These are phyloP conservation scores for Phallusia fumigata DNA, from an alignment of 23 tunicate genomes.

Conservation along the genomic window DNA sequence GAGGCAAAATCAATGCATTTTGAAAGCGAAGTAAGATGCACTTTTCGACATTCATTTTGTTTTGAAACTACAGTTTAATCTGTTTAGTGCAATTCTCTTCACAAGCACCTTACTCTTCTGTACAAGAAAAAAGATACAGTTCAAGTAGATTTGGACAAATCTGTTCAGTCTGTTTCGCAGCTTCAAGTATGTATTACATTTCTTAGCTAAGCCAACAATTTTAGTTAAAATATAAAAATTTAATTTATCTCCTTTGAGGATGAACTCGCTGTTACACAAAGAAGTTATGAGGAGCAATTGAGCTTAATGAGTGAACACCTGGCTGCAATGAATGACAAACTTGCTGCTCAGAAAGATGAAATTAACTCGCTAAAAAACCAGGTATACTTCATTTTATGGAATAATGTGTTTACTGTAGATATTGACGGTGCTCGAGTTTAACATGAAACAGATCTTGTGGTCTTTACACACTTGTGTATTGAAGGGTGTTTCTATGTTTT, in stretches of 20 bases:
- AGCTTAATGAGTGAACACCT: slow-evolving; percentile 94
- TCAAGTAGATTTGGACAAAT: slow-evolving; percentile 45
- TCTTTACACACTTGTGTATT: too few relatives aligned
- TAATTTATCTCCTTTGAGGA: slow-evolving; percentile 22
- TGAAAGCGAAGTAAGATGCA: slow-evolving; percentile 51
- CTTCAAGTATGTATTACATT: slow-evolving; percentile 35
- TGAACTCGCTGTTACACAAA: slow-evolving; percentile 71
- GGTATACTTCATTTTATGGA: slow-evolving; percentile 3
- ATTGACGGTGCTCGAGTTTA: too few relatives aligned
- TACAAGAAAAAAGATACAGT: slow-evolving; percentile 40
- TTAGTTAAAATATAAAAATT: not conserved
- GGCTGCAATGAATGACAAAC: slow-evolving; percentile 91
- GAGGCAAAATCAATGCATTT: slow-evolving; percentile 69
- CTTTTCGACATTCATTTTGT: not conserved
- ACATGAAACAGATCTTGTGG: too few relatives aligned
- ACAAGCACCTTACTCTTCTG: slow-evolving; percentile 41
- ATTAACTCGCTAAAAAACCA: slow-evolving; percentile 61
- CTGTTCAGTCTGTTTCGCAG: slow-evolving; percentile 63
- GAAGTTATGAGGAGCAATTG: slow-evolving; percentile 80
- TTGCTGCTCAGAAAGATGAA: slow-evolving; percentile 83
- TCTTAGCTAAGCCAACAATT: not conserved
- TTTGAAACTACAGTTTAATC: not conserved
- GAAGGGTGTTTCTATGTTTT: too few relatives aligned
- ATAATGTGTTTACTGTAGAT: too few relatives aligned
- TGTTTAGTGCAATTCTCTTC: slow-evolving; percentile 49